Base-by-base conservation (phyloP, 2,113 vertebrate species). In the Dermatemys mawii region DNA sequence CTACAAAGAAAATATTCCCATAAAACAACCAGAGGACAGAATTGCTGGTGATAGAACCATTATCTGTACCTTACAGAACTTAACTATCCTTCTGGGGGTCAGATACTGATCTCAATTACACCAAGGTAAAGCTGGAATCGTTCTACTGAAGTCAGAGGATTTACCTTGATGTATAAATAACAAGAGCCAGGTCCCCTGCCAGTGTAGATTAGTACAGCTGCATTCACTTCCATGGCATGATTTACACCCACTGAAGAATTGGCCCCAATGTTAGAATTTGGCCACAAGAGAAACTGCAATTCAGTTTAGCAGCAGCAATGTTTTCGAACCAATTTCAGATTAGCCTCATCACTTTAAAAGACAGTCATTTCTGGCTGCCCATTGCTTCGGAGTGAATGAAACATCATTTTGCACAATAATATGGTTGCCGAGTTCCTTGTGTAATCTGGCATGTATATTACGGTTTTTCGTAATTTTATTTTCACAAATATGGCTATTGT, bases 31-130 rank as follows among this genome's bases (percentile, higher is more conserved):
- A 46, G 55, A 89, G 46, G 83, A 50, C 24, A 12, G 50, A 89
- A 48, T 87, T 60, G 49, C 76, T 91, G 53, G 53, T 90, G 80
- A 73, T 78, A 78, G 90, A 92, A 78, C 73, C 63, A 55, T 90
- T 86, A 87, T 16, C 89, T 95, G 14, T 29, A 2, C 81, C 81
- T 54, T 83, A 2, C 26, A 87, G 81, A n/a, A 84, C 83, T 3
- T 16, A n/a, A 49, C 75, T 78, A 32, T 49, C 87, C 92, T 94
- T 90, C 0, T 1, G 94, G 88, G 88, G 87, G 87, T 38, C 78
- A 78, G 86, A 88, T 51, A 88, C 70, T 26, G 50, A 91, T 94
- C 91, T 94, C 81, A 91, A 41, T 93, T 94, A 93, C 78, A 86
- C 41, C 41, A 27, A 76, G 11, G 41, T 16, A 46, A 76, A 90